These are phyloP conservation scores for Pleuronectes platessa DNA, from an alignment of 2,113 vertebrate species.

Conservation along the genomic window DNA sequence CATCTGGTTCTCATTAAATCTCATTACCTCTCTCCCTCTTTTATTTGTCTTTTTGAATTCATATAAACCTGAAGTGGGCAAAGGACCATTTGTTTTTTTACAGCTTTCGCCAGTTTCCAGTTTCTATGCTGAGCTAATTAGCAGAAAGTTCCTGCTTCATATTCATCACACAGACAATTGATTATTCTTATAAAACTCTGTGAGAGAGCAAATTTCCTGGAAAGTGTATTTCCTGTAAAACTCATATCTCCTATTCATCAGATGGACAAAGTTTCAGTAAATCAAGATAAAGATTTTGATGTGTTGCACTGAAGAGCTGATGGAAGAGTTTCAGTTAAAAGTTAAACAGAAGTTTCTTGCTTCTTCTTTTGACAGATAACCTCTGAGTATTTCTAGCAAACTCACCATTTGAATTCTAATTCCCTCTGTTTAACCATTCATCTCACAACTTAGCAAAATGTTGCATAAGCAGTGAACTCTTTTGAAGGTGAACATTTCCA, in stretches of 20 bases:
- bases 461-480: conserved; percentile 14
- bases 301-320: background rate
- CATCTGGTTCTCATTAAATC: background rate
- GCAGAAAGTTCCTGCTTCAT: background rate
- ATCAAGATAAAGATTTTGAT: too few relatives aligned
- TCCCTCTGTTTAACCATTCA: background rate
- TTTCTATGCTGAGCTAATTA: background rate
- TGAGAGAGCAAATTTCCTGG: too few relatives aligned
- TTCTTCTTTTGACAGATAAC: background rate
- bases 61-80: too few relatives aligned
- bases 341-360: too few relatives aligned
- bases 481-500: background rate
- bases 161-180: too few relatives aligned
- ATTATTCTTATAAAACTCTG: background rate
- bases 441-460: background rate
- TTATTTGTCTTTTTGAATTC: background rate
- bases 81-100: background rate
- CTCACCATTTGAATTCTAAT: background rate
- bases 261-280: too few relatives aligned
- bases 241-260: too few relatives aligned
- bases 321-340: too few relatives aligned
- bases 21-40: background rate
- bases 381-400: too few relatives aligned
- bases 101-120: background rate
- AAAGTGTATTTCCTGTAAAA: too few relatives aligned